These are phyloP conservation scores for Parus major DNA, from an alignment of 2,113 vertebrate genomes.

Conservation along the genomic window DNA sequence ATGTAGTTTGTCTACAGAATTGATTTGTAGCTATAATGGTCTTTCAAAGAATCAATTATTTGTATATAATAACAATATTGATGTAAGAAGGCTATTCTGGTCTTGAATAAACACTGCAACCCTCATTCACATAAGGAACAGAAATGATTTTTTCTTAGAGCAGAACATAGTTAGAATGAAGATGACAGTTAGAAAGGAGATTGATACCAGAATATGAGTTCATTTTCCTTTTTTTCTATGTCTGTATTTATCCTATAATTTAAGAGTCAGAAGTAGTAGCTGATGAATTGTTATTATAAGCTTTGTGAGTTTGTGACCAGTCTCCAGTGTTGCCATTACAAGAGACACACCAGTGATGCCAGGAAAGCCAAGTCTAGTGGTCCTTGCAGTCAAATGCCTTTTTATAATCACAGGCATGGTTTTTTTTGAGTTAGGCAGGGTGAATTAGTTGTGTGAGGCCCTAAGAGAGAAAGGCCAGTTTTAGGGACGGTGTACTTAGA, in stretches of 20 bases:
- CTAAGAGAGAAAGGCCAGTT: not conserved
- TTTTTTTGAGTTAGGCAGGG: not conserved
- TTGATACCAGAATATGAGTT: not conserved
- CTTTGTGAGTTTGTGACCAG: not conserved
- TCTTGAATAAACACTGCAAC: not conserved
- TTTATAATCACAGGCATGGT: not conserved
- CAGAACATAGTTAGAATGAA: not conserved
- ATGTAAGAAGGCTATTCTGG: not conserved
- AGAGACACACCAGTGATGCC: not conserved
- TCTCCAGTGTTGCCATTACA: not conserved
- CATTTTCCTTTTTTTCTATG: not conserved
- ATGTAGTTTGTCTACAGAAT: not conserved
- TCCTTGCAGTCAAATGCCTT: not conserved
- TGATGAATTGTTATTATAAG: not conserved
- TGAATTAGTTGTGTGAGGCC: not conserved
- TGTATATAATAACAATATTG: not conserved
- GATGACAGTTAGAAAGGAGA: not conserved
- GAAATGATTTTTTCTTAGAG: not conserved
- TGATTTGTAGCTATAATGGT: not conserved
- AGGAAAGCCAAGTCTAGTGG: not conserved
- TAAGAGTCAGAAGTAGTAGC: not conserved
- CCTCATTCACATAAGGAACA: not conserved
- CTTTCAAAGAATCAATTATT: conserved; percentile 22
- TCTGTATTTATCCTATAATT: not conserved
- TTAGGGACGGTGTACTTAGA: not conserved